Evolutionary conservation across 53 echinoderm and acorn worm species (phyloP).

Genomic region (Holothuria leucospilota): DNA sequence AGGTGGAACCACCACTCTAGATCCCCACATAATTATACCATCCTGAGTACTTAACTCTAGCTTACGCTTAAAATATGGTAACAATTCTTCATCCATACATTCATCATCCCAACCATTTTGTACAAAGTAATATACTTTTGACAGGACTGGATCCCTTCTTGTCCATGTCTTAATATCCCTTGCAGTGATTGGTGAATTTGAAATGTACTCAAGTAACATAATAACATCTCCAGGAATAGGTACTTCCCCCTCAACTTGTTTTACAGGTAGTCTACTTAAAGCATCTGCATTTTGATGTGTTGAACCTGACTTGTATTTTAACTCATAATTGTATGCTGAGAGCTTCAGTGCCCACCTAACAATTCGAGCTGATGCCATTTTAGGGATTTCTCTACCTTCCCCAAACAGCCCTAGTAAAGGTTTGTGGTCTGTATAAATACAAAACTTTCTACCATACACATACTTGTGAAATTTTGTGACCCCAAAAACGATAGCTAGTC

Average conservation of each 20-base stretch:
- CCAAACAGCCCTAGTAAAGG: slow-evolving; percentile 55
- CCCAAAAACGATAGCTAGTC: slow-evolving; percentile 58
- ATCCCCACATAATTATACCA: slow-evolving; percentile 59
- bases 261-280: not conserved
- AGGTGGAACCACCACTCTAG: slow-evolving; percentile 50
- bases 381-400: slow-evolving; percentile 40
- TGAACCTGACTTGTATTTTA: slow-evolving; percentile 58
- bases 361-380: slow-evolving; percentile 10
- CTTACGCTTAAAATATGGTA: slow-evolving; percentile 49
- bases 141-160: slow-evolving; percentile 10
- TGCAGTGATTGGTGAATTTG: not conserved
- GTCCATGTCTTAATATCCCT: not conserved
- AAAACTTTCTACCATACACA: slow-evolving; percentile 43
- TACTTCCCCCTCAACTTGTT: not conserved
- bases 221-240: slow-evolving; percentile 11
- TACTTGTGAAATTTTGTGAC: slow-evolving; percentile 59
- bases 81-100: slow-evolving; percentile 33
- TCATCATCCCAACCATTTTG: slow-evolving; percentile 8
- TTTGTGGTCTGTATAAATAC: slow-evolving; percentile 55
- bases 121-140: not conserved
- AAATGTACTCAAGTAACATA: slow-evolving; percentile 17
- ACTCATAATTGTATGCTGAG: slow-evolving; percentile 61
- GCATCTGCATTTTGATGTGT: slow-evolving; percentile 52
- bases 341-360: slow-evolving; percentile 55
- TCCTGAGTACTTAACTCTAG: slow-evolving; percentile 40